phyloP scores from a whole-genome alignment of 1,140 invertebrate genomes.

The Lepidurus apus region DNA sequence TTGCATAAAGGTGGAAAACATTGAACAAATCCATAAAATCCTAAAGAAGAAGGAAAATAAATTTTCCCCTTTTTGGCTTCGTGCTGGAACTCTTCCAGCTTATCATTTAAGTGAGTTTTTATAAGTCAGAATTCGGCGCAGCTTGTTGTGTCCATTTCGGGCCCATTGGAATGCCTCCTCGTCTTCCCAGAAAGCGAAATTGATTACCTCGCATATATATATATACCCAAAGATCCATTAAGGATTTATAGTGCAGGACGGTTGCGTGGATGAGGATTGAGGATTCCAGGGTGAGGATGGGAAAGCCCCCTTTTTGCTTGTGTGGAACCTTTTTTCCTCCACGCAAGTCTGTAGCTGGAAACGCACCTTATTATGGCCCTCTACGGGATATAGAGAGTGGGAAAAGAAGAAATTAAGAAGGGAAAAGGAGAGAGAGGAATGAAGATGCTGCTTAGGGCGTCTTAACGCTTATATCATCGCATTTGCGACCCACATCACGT shows the following conservation, averaged over 20 bases:
- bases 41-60: too few species aligned
- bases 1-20: too few species aligned
- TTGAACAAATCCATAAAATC: too few species aligned
- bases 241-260: background rate
- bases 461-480: background rate
- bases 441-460: background rate
- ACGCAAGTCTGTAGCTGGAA: too few species aligned
- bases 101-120: background rate
- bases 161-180: background rate
- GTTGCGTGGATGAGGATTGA: too few species aligned
- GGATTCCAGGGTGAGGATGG: background rate
- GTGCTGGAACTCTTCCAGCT: background rate
- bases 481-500: background rate
- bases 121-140: background rate
- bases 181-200: conserved; percentile 6
- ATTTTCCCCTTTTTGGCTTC: background rate
- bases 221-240: conserved; percentile 6
- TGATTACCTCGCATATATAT: background rate
- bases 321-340: background rate
- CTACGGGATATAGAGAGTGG: too few species aligned
- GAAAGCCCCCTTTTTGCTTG: background rate
- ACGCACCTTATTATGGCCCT: too few species aligned
- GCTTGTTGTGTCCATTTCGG: background rate
- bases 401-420: too few species aligned
- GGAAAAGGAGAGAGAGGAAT: background rate